Percentiles rank a stretch among this genome's conserved stretches.
Conservation (phyloP, 2,888 invertebrate genomes). For the Watsonalla cultraria region DNA sequence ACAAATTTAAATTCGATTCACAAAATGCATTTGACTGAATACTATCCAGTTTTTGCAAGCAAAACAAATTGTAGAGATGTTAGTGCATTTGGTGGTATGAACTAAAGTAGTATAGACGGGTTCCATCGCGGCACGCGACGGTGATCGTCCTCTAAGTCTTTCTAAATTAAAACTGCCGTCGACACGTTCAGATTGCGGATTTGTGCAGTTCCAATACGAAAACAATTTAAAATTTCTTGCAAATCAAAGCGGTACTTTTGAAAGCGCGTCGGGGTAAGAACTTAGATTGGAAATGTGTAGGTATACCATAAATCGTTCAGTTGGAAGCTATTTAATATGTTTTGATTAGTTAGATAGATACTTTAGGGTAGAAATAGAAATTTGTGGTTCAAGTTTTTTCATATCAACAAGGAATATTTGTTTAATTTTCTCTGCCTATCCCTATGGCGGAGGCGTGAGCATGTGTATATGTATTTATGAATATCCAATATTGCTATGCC, state of each 20-base stretch:
- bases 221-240: background rate
- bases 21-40: too few relatives aligned
- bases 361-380: too few relatives aligned
- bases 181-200: conserved; percentile 3
- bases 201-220: background rate
- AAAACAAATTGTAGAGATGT: too few relatives aligned
- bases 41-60: too few relatives aligned
- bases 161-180: conserved; percentile 40
- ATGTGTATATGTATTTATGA: too few relatives aligned
- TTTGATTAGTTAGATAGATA: background rate
- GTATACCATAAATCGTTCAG: background rate
- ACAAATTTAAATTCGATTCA: too few relatives aligned
- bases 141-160: conserved; percentile 30
- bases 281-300: conserved; percentile 1
- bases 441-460: too few relatives aligned
- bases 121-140: conserved; percentile 22
- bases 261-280: background rate
- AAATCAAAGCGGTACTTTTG: conserved; percentile 1
- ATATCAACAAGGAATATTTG: too few relatives aligned
- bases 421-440: too few relatives aligned
- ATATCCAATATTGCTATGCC: too few relatives aligned
- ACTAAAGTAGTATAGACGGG: background rate
- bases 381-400: too few relatives aligned
- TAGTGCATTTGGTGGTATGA: background rate
- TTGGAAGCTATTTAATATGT: background rate